Evolutionary conservation across 1,140 invertebrate species (phyloP).

Genomic region (Pogonomyrmex barbatus): DNA sequence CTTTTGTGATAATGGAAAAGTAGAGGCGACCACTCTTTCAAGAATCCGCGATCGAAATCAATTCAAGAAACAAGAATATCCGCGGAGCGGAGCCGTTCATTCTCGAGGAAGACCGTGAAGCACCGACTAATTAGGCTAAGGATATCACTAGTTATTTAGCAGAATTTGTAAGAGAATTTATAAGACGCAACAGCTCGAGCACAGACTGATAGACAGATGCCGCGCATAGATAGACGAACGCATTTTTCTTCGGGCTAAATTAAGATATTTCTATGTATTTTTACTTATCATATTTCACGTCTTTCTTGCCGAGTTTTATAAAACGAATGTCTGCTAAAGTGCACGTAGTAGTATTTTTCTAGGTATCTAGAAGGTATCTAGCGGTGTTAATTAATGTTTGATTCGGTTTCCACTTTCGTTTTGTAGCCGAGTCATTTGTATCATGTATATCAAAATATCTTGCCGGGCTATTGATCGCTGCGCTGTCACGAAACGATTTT

Average conservation of each 20-base stretch:
- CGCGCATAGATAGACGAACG: neutral
- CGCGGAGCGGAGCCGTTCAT: no score
- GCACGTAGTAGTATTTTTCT: neutral
- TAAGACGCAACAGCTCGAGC: no score
- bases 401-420: neutral
- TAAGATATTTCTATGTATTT: neutral
- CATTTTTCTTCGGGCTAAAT: neutral
- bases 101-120: no score
- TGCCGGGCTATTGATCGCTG: neutral
- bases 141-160: no score
- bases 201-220: no score
- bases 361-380: neutral
- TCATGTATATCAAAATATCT: neutral
- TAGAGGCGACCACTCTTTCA: no score
- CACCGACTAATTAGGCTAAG: no score
- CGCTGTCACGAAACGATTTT: constrained; percentile 30
- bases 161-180: no score
- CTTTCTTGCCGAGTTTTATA: neutral
- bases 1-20: no score
- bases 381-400: constrained; percentile 7
- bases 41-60: no score
- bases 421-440: neutral
- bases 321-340: neutral
- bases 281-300: neutral
- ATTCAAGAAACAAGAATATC: no score